These are phyloP conservation scores for Gracilinanus agilis DNA, from an alignment of 2,113 vertebrate species.

Conservation along the genomic window DNA sequence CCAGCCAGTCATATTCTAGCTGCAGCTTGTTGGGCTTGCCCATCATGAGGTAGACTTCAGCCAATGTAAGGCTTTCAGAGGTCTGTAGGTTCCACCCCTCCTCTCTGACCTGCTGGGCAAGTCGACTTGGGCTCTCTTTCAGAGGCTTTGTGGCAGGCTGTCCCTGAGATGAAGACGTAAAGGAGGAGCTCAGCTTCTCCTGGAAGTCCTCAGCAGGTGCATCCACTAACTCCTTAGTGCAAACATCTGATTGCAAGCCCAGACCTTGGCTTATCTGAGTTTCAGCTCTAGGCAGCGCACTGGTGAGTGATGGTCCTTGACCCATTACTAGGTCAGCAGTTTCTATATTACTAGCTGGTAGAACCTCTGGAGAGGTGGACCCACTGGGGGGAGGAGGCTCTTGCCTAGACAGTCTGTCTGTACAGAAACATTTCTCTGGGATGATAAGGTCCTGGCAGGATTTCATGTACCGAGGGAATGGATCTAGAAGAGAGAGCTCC, in stretches of 20 bases:
- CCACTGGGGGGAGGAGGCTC: slow-evolving; percentile 58
- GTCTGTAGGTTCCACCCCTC: slow-evolving; percentile 95
- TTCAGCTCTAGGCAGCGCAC: slow-evolving; percentile 46
- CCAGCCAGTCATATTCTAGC: slow-evolving; percentile 97
- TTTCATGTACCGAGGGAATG: slow-evolving; percentile 88
- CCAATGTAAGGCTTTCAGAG: slow-evolving; percentile 94
- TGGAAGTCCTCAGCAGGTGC: slow-evolving; percentile 80
- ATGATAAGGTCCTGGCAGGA: slow-evolving; percentile 87
- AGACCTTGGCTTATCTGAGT: slow-evolving; percentile 73
- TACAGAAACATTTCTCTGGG: slow-evolving; percentile 84
- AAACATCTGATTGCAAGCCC: slow-evolving; percentile 74
- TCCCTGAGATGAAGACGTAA: slow-evolving; percentile 81
- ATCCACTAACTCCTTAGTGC: slow-evolving; percentile 82
- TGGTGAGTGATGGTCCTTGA: slow-evolving; percentile 51
- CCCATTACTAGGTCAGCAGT: slow-evolving; percentile 38
- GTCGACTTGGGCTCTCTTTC: slow-evolving; percentile 84
- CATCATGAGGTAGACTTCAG: slow-evolving; percentile 99
- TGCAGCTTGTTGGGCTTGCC: slow-evolving; percentile 97
- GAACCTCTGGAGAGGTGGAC: slow-evolving; percentile 65
- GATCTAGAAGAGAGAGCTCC: slow-evolving; percentile 87
- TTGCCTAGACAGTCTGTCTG: slow-evolving; percentile 67
- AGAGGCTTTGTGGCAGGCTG: slow-evolving; percentile 80
- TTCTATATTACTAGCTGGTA: slow-evolving; percentile 47
- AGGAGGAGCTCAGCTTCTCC: slow-evolving; percentile 81
- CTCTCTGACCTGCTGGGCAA: slow-evolving; percentile 91